Percentiles rank a stretch among this genome's conserved stretches.
Evolutionary conservation across 35 echinoderm and acorn worm genomes (phyloP).

Genomic region (Diadema setosum): DNA sequence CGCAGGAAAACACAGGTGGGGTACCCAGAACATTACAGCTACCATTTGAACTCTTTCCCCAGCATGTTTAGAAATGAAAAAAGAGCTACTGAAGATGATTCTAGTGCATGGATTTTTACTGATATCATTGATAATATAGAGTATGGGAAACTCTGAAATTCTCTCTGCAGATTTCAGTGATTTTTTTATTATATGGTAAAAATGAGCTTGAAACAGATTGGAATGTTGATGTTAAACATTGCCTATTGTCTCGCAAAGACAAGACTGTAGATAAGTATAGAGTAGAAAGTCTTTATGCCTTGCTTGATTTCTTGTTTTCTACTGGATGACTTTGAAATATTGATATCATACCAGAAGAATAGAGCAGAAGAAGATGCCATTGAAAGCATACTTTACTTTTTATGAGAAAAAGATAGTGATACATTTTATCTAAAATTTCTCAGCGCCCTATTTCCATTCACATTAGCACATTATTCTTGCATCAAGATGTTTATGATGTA

Average conservation of each 20-base stretch:
- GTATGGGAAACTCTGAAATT: not conserved
- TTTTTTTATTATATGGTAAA: not conserved
- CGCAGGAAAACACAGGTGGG: conserved; percentile 83
- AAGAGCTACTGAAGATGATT: no score
- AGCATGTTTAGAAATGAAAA: not conserved
- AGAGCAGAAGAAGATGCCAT: no score
- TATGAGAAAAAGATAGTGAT: not conserved
- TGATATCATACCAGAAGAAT: no score
- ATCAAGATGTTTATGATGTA: no score
- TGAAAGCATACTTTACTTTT: not conserved
- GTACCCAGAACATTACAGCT: not conserved
- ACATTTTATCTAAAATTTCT: not conserved
- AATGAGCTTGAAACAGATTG: no score
- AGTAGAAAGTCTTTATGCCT: no score
- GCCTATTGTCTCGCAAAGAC: no score
- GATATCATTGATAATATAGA: not conserved
- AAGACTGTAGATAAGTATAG: no score
- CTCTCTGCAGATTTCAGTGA: not conserved
- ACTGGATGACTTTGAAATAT: no score
- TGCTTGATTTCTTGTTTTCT: no score
- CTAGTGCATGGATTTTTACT: not conserved
- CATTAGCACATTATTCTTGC: not conserved
- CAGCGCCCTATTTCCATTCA: not conserved
- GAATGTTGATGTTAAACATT: no score
- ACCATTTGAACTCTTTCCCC: not conserved